These are phyloP conservation scores for Philonicus albiceps DNA, from an alignment of 2,888 invertebrate species.

Conservation along the genomic window DNA sequence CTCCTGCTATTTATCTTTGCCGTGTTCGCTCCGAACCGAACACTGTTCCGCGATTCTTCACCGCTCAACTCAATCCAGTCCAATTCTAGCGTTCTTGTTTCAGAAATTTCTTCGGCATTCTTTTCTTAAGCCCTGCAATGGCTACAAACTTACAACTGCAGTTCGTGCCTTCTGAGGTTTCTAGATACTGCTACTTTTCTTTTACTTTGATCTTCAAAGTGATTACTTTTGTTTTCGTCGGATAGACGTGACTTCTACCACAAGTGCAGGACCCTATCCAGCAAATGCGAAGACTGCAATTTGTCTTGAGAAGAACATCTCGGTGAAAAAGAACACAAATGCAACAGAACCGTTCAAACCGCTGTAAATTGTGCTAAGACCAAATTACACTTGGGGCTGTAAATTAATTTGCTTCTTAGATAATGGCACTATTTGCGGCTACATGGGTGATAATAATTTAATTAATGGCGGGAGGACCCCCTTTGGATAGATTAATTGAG, in stretches of 20 bases:
- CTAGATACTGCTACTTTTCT: background rate
- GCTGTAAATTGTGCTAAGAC: background rate
- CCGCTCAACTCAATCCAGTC: background rate
- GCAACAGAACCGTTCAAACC: background rate
- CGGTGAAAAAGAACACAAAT: background rate
- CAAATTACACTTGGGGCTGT: background rate
- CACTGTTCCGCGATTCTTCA: background rate
- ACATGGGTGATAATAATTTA: background rate
- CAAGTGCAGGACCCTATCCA: background rate
- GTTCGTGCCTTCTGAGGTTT: background rate
- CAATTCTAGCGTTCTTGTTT: background rate
- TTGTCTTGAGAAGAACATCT: background rate
- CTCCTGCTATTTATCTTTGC: background rate
- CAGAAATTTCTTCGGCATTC: background rate
- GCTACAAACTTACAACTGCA: background rate
- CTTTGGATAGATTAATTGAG: background rate
- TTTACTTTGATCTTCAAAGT: background rate
- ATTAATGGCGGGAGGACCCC: background rate
- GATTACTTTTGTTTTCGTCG: slow-evolving; percentile 6
- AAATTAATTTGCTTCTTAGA: slow-evolving; percentile 19
- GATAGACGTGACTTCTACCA: background rate
- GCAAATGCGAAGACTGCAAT: background rate
- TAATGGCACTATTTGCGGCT: background rate
- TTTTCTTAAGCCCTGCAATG: background rate
- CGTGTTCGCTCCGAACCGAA: background rate